phyloP scores from a whole-genome alignment of 2,888 invertebrate genomes.

The Griposia aprilina region DNA sequence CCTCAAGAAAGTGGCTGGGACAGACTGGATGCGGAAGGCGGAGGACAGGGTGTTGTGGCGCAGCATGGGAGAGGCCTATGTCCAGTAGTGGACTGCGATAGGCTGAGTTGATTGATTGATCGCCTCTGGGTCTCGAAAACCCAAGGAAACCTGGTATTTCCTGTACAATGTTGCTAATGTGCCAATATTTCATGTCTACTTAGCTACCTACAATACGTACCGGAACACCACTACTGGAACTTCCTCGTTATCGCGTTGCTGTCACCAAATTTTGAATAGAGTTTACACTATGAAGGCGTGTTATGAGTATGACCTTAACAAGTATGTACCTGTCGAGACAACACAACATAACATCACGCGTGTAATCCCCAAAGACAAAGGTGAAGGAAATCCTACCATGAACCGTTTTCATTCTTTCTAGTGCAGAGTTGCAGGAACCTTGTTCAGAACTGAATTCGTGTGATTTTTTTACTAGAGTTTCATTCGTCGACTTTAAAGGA shows the following conservation, averaged over 20 bases:
- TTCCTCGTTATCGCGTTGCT: not conserved
- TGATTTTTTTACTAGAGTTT: not conserved
- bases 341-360: not conserved
- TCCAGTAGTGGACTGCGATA: too few relatives aligned
- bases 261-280: not conserved
- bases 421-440: not conserved
- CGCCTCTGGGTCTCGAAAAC: not conserved
- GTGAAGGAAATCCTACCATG: not conserved
- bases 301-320: not conserved
- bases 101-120: too few relatives aligned
- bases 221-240: not conserved
- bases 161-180: constrained; percentile 22
- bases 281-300: not conserved
- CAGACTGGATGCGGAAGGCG: too few relatives aligned
- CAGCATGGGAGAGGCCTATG: too few relatives aligned
- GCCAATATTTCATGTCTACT: constrained; percentile 12
- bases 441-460: not conserved
- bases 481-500: not conserved
- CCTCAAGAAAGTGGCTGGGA: too few relatives aligned
- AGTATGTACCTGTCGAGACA: too few relatives aligned
- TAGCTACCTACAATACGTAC: not conserved
- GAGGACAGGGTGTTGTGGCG: too few relatives aligned
- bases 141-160: constrained; percentile 17
- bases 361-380: not conserved
- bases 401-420: not conserved